Percentiles rank a stretch among this genome's conserved stretches.
phyloP scores from a whole-genome alignment of 1,140 invertebrate species.

The Coenobita brevimanus region DNA sequence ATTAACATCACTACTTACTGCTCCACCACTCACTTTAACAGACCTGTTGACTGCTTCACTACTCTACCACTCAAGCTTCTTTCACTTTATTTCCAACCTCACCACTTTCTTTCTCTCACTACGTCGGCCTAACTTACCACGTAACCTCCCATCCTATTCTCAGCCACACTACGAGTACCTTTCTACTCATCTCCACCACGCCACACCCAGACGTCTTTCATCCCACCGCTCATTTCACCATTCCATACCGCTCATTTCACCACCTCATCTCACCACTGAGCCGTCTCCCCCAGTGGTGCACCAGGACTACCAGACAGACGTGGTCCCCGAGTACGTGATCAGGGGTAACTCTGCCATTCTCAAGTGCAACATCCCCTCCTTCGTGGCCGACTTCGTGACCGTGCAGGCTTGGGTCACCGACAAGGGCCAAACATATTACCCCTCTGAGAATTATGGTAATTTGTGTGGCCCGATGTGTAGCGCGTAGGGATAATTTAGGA shows the following conservation, averaged over 20 bases:
- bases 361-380: slow-evolving; percentile 90
- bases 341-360: slow-evolving; percentile 89
- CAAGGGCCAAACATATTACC: slow-evolving; percentile 77
- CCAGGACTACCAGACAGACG: slow-evolving; percentile 90
- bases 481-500: too few relatives aligned
- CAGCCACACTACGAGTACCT: too few relatives aligned
- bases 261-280: not conserved
- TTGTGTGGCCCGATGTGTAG: too few relatives aligned
- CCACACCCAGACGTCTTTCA: not conserved
- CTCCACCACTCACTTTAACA: too few relatives aligned
- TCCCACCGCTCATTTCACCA: not conserved
- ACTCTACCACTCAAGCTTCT: not conserved
- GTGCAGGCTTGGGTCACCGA: slow-evolving; percentile 88
- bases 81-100: not conserved
- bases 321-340: slow-evolving; percentile 90
- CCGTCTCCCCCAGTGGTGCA: slow-evolving; percentile 72
- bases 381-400: slow-evolving; percentile 90
- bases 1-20: too few relatives aligned
- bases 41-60: too few relatives aligned
- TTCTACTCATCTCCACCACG: not conserved
- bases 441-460: slow-evolving; percentile 59
- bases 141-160: too few relatives aligned
- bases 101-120: not conserved
- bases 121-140: too few relatives aligned
- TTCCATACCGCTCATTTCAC: not conserved